phyloP scores from a whole-genome alignment of 2,888 invertebrate species.

The Sicus ferrugineus region DNA sequence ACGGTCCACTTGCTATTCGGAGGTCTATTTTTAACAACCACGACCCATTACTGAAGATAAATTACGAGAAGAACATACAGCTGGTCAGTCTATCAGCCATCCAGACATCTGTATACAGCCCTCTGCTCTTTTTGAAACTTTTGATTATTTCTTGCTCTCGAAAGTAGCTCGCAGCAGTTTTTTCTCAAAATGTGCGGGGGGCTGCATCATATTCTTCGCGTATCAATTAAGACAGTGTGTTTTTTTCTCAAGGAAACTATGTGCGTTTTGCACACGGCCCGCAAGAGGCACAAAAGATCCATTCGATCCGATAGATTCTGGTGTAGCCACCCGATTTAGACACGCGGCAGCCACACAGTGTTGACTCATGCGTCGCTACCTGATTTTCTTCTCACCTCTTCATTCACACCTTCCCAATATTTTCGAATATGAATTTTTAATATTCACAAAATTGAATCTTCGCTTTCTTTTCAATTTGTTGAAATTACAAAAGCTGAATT shows the following conservation, averaged over 20 bases:
- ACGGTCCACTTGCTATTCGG: too few species aligned
- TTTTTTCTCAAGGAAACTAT: neutral
- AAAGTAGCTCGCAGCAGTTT: neutral
- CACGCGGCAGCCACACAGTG: neutral
- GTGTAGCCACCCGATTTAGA: constrained; percentile 27
- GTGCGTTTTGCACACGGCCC: constrained; percentile 46
- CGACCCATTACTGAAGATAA: too few species aligned
- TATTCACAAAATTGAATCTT: constrained; percentile 5
- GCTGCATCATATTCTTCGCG: neutral
- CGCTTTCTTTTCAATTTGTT: constrained; percentile 7
- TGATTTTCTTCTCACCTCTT: neutral
- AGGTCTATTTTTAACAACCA: too few species aligned
- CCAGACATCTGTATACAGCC: too few species aligned
- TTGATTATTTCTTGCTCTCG: constrained; percentile 14
- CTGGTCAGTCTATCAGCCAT: too few species aligned
- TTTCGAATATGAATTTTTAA: neutral
- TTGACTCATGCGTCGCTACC: neutral
- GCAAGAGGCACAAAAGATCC: constrained; percentile 8
- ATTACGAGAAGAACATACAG: too few species aligned
- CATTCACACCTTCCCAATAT: neutral
- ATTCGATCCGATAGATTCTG: constrained; percentile 1
- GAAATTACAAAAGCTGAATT: constrained; percentile 26
- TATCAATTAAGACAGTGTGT: neutral
- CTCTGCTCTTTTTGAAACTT: neutral
- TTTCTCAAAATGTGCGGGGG: neutral